These are phyloP conservation scores for Seladonia tumulorum DNA, from an alignment of 2,888 invertebrate genomes.

Conservation along the genomic window DNA sequence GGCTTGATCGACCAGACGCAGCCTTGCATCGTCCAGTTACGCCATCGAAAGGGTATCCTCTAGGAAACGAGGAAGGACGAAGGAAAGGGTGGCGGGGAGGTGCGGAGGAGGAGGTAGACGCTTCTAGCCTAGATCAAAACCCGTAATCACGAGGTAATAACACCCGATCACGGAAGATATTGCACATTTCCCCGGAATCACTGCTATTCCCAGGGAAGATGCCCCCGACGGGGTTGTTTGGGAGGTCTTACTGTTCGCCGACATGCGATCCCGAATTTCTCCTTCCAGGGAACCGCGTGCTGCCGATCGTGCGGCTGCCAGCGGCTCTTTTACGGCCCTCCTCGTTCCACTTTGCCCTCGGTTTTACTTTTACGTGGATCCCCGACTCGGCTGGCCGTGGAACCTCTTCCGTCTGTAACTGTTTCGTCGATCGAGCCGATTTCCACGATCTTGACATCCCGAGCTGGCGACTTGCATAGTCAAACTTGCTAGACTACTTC, in stretches of 20 bases:
- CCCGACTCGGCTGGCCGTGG: not conserved
- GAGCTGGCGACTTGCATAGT: not conserved
- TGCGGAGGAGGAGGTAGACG: slow-evolving; percentile 44
- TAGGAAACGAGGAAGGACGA: slow-evolving; percentile 17
- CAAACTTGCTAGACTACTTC: not conserved
- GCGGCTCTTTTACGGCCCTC: slow-evolving; percentile 47
- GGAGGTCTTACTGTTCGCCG: slow-evolving; percentile 80
- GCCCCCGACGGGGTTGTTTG: slow-evolving; percentile 73
- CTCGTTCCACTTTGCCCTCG: slow-evolving; percentile 58
- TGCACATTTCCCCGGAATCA: slow-evolving; percentile 83
- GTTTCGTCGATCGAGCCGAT: slow-evolving; percentile 13
- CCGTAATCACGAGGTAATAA: slow-evolving; percentile 82
- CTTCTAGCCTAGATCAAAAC: slow-evolving; percentile 80
- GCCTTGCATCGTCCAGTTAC: slow-evolving; percentile 33
- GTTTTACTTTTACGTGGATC: slow-evolving; percentile 36
- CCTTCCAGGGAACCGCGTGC: slow-evolving; percentile 20
- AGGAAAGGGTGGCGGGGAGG: not conserved
- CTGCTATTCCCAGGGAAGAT: slow-evolving; percentile 80
- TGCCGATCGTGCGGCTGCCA: slow-evolving; percentile 51
- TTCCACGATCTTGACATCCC: slow-evolving; percentile 4
- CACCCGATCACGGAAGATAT: slow-evolving; percentile 84
- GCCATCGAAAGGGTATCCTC: slow-evolving; percentile 50
- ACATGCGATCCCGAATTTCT: slow-evolving; percentile 81
- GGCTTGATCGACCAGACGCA: slow-evolving; percentile 6
- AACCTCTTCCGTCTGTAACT: not conserved